Conservation (phyloP, 37 sponge, comb jelly and placozoan species). For the Petrosia ficiformis region DNA sequence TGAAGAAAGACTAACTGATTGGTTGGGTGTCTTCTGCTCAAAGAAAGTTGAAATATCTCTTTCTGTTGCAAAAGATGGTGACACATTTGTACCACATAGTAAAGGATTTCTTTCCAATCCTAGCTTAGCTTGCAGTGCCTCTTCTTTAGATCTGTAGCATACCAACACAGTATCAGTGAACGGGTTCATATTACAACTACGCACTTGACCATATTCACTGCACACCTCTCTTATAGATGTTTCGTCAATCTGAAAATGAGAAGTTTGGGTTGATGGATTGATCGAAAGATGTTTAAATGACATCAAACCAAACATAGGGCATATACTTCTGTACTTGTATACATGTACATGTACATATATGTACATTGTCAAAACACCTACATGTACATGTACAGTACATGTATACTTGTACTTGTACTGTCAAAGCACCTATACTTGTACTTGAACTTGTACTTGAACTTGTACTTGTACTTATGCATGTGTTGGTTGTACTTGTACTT, state of each 20-base stretch:
- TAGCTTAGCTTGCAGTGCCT: conserved; percentile 47
- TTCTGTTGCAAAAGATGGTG: conserved; percentile 41
- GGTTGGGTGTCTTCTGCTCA: conserved; percentile 1
- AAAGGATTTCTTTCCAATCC: conserved; percentile 38
- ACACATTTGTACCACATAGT: conserved; percentile 33
- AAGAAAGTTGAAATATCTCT: conserved; percentile 33
- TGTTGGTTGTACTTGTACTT: no score
- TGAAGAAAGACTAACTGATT: neutral
- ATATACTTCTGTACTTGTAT: neutral
- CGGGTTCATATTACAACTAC: conserved; percentile 16
- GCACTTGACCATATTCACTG: conserved; percentile 44
- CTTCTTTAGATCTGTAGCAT: conserved; percentile 29
- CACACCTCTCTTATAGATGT: conserved; percentile 41
- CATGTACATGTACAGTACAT: no score
- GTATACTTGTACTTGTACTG: no score
- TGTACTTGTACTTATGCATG: no score
- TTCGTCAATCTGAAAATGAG: conserved; percentile 27
- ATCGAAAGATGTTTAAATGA: neutral
- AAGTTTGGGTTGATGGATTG: neutral
- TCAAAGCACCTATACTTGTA: no score
- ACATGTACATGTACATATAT: conserved; percentile 3
- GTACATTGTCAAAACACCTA: no score
- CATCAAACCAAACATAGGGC: no score
- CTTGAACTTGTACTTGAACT: no score
- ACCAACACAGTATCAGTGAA: conserved; percentile 26